phyloP scores from a whole-genome alignment of 2,888 invertebrate species.

The Habrosyne pyritoides region DNA sequence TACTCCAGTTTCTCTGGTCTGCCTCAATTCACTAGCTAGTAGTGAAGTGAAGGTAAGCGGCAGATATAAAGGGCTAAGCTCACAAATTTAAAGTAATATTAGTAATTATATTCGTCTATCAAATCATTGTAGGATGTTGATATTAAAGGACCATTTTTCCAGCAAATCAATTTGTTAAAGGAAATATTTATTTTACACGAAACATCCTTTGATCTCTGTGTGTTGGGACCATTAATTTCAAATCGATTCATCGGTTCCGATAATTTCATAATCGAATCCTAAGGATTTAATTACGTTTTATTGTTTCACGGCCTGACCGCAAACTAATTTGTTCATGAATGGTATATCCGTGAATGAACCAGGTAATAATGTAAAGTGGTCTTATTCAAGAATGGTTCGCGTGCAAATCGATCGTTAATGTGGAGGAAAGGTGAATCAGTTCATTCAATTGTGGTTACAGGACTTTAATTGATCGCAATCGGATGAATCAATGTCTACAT shows the following conservation, averaged over 20 bases:
- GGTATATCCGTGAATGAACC: constrained; percentile 3
- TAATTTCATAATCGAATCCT: constrained; percentile 15
- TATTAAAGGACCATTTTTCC: constrained; percentile 6
- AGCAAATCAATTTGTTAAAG: constrained; percentile 38
- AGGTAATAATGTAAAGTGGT: background rate
- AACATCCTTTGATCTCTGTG: constrained; percentile 19
- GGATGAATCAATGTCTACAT: background rate
- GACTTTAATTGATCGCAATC: constrained; percentile 1
- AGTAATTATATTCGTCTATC: background rate
- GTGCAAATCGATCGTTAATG: constrained; percentile 24
- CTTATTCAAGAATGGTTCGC: constrained; percentile 18
- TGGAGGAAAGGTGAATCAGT: constrained; percentile 15
- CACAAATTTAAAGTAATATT: background rate
- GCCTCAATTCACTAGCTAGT: background rate
- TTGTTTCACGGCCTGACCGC: constrained; percentile 18
- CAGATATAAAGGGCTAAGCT: background rate
- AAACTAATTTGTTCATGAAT: constrained; percentile 18
- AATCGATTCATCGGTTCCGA: constrained; percentile 17
- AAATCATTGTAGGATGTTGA: background rate
- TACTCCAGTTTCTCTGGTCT: background rate
- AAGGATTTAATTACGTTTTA: constrained; percentile 18
- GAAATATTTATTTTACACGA: constrained; percentile 43
- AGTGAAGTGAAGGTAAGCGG: constrained; percentile 2
- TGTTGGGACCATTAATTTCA: constrained; percentile 13
- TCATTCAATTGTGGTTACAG: constrained; percentile 18